phyloP scores from a whole-genome alignment of 2,797 vertebrate species.

The Hoplostethus atlanticus region DNA sequence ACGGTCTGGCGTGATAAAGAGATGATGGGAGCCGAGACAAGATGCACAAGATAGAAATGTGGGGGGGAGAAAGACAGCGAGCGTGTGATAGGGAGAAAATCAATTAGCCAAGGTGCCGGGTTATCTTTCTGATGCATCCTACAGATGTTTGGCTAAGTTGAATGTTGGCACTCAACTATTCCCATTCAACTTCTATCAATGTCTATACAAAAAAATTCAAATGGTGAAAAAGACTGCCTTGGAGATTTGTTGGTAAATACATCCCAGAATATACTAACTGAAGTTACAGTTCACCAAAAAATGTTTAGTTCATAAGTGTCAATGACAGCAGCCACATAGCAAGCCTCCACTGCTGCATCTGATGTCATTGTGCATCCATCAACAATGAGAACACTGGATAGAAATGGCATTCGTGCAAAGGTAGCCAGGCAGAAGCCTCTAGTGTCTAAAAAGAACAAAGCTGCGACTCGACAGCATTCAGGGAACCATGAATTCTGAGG shows the following conservation, averaged over 20 bases:
- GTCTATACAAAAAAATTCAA: background rate
- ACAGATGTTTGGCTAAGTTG: background rate
- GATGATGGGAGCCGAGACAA: background rate
- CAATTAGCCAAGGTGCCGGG: background rate
- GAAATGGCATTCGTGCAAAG: too few species aligned
- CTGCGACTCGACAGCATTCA: too few species aligned
- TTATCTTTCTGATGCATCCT: background rate
- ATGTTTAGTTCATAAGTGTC: too few species aligned
- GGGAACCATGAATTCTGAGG: too few species aligned
- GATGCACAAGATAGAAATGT: constrained; percentile 1
- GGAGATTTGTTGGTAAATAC: too few species aligned
- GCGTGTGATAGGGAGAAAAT: background rate
- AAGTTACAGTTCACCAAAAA: background rate
- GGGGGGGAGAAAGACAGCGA: background rate
- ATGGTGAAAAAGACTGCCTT: background rate
- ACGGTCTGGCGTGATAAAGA: background rate
- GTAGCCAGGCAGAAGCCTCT: too few species aligned
- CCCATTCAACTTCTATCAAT: background rate
- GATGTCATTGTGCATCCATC: too few species aligned
- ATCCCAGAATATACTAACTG: background rate
- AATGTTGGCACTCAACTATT: constrained; percentile 1
- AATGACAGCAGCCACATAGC: too few species aligned
- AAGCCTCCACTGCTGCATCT: too few species aligned
- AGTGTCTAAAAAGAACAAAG: too few species aligned
- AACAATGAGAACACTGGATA: too few species aligned